These are phyloP conservation scores for Diploscapter pachys DNA, from an alignment of 1,140 invertebrate species.

Conservation along the genomic window DNA sequence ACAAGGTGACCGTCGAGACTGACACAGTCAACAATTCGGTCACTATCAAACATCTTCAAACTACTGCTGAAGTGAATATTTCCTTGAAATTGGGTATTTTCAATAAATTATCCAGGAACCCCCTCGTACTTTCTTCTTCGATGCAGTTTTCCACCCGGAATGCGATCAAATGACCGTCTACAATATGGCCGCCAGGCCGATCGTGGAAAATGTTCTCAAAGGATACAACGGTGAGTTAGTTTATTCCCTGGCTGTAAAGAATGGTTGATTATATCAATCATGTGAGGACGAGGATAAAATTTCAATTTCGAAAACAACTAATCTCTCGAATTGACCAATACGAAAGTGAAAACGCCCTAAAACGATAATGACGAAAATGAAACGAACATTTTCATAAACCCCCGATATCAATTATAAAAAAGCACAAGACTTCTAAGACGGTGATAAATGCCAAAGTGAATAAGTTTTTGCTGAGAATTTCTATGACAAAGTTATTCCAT, in stretches of 20 bases:
- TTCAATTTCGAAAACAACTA: too few relatives aligned
- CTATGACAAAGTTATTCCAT: neutral
- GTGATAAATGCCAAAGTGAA: neutral
- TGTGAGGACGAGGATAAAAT: too few relatives aligned
- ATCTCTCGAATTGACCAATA: too few relatives aligned
- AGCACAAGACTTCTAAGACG: too few relatives aligned
- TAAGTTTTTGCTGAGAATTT: slow-evolving; percentile 5
- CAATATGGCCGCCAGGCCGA: slow-evolving; percentile 73
- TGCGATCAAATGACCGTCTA: slow-evolving; percentile 74
- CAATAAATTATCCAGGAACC: slow-evolving; percentile 61
- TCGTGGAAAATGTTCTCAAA: slow-evolving; percentile 84
- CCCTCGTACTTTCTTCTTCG: slow-evolving; percentile 75
- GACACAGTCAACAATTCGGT: slow-evolving; percentile 57
- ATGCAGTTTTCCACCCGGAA: slow-evolving; percentile 74
- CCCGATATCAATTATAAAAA: too few relatives aligned
- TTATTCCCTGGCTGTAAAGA: neutral
- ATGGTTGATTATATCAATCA: too few relatives aligned
- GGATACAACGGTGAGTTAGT: slow-evolving; percentile 66
- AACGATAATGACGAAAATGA: too few relatives aligned
- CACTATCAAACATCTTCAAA: slow-evolving; percentile 24
- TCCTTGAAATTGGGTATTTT: slow-evolving; percentile 11
- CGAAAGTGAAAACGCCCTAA: too few relatives aligned
- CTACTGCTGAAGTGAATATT: slow-evolving; percentile 7
- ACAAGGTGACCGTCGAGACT: slow-evolving; percentile 69
- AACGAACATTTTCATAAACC: too few relatives aligned